phyloP scores from a whole-genome alignment of 2,797 vertebrate genomes.

The Lepidocolaptes lacrymiger region DNA sequence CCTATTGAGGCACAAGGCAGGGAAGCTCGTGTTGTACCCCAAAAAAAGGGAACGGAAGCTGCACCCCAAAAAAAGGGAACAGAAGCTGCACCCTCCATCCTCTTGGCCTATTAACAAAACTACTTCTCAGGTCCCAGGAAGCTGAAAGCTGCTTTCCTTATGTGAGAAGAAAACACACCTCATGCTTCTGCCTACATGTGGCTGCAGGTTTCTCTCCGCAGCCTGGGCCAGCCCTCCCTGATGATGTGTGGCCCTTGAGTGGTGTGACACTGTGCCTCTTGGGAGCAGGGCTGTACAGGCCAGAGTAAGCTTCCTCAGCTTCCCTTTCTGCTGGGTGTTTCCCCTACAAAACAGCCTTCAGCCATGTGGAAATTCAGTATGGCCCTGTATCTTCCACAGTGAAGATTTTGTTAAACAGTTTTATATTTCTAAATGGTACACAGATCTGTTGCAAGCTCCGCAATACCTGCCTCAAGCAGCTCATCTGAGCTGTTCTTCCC shows the following conservation, averaged over 20 bases:
- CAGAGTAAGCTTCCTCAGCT: neutral
- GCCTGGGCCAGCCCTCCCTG: neutral
- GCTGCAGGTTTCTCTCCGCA: neutral
- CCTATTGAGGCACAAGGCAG: neutral
- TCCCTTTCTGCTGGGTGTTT: neutral
- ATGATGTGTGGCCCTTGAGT: neutral
- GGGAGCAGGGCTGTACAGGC: rapidly evolving
- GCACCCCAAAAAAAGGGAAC: neutral
- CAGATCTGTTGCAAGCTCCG: constrained; percentile 7
- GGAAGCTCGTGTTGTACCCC: neutral
- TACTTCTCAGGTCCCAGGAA: neutral
- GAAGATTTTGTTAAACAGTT: neutral
- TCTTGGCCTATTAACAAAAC: neutral
- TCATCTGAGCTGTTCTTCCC: constrained; percentile 17
- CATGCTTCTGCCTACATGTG: neutral
- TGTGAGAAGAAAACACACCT: constrained; percentile 1
- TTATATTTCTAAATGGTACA: neutral
- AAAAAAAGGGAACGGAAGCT: neutral
- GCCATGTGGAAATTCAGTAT: neutral
- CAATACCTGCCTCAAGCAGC: constrained; percentile 2
- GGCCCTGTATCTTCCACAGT: neutral
- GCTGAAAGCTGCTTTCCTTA: constrained; percentile 7
- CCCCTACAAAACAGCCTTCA: neutral
- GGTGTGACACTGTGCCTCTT: neutral
- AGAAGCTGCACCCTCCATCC: neutral